Base-by-base conservation (phyloP, 2,888 invertebrate species). In the Tigriopus californicus region DNA sequence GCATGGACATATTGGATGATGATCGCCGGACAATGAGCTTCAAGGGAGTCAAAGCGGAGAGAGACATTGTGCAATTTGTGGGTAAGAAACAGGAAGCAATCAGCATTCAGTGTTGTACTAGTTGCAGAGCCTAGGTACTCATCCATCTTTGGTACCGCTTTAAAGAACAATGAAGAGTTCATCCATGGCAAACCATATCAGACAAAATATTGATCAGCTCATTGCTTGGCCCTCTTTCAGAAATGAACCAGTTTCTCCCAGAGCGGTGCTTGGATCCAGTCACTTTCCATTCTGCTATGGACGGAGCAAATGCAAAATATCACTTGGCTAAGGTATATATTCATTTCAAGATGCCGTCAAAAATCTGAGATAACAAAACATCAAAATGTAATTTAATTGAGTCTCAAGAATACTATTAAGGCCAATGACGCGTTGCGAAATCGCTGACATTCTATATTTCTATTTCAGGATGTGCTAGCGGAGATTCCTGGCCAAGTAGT, bases 1-100 rank as follows among this genome's bases (percentile, higher is more conserved):
- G 77, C 11, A 79, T 79, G 79, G 76, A 77, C 63, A 73, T 74
- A 61, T 65, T 79, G 52, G 79, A 79, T 67, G 74, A 74, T 24
- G 79, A 79, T 40, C n/a, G 13, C 3, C 67, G 72, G n/a, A 25
- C 61, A 13, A 24, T 53, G 15, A 40, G 25, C 41, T 15, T n/a
- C 6, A 68, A 71, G 56, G 76, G 76, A 1, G 65, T 70, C 46
- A 66, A 68, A 61, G 77, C 78, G 22, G 73, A 72, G 47, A 66
- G 78, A 58, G 78, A 79, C 67, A 78, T 79, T 65, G 78, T 79
- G 1, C 78, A 78, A 70, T 71, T 73, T 67, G 40, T 53, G 24
- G 40, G 53, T 53, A 20, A 53, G 53, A 46, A 46, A 33, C 8
- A 33, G 33, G 8, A 33, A 33, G n/a, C n/a, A n/a, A n/a, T n/a